Conservation (phyloP, 2,888 invertebrate species). For the Callosobruchus maculatus region DNA sequence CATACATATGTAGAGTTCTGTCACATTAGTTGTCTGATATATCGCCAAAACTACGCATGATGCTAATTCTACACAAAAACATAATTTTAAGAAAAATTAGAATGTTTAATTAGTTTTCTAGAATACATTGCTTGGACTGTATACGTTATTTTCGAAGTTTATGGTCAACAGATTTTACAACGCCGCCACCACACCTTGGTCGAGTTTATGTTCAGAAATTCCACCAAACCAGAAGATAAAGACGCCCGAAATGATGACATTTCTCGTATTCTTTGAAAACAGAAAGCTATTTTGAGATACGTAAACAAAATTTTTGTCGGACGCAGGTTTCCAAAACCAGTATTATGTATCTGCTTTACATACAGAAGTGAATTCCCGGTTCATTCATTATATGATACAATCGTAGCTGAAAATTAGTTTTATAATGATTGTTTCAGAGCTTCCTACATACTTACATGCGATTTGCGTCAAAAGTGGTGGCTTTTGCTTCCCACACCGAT, state of each 20-base stretch:
- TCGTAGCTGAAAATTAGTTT: too few species aligned
- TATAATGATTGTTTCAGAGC: too few species aligned
- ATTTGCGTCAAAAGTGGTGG: too few species aligned
- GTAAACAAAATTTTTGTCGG: background rate
- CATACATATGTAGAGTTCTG: too few species aligned
- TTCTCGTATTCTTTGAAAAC: too few species aligned
- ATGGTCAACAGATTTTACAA: background rate
- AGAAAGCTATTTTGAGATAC: background rate
- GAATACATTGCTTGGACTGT: background rate
- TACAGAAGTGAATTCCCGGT: background rate
- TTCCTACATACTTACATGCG: too few species aligned
- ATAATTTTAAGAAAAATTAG: background rate
- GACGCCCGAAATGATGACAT: background rate
- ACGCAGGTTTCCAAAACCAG: too few species aligned
- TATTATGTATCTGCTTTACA: background rate
- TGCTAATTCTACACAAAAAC: too few species aligned
- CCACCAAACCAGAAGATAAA: background rate
- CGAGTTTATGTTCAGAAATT: background rate
- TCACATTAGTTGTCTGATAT: too few species aligned
- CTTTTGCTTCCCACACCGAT: too few species aligned
- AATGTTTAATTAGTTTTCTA: background rate
- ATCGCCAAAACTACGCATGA: too few species aligned
- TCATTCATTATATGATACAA: background rate
- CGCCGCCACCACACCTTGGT: background rate
- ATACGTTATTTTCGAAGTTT: background rate